Evolutionary conservation across 2,888 invertebrate genomes (phyloP), one percentile per base, ranked within the genome.

Genomic region (Vanessa cardui): DNA sequence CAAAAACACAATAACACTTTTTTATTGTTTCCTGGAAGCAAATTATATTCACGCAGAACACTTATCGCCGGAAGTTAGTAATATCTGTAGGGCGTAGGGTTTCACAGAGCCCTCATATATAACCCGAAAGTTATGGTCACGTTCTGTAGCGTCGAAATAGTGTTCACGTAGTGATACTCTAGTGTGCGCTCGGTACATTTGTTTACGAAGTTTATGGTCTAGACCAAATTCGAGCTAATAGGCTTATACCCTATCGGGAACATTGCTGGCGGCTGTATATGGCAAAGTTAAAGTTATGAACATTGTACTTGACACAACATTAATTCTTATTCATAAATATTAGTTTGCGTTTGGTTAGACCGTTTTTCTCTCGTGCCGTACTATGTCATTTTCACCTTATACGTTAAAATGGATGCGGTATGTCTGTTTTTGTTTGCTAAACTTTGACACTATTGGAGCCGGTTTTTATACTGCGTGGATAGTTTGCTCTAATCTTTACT

Each of bases 201-300:
- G 71, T 72, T 72, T 56, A 72, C 67, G 8, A 64, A 72, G 70
- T 74, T 74, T 74, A 74, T 73, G 74, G 74, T 69, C 66, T 69
- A 69, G 66, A 62, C 74, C 69, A 67, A 74, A 74, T 73, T 72
- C 74, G 66, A 73, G 70, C 65, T 73, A 75, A 74, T 74, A 68
- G 75, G 73, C 74, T 74, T 74, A 74, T 72, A 64, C 70, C 73
- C 68, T 75, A 72, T 69, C 72, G 62, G 72, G 71, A 71, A 67
- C 61, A 70, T 63, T 56, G 70, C 71, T 62, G 45, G 62, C 58
- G 70, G 63, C 72, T 74, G 66, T 72, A 73, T 74, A 74, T 73
- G 74, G 75, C 61, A 68, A 69, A 64, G 61, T 52, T 50, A 46
- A 69, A 72, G 64, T 72, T 69, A 72, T 69, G 71, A 69, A 46